Conservation (phyloP, 1,140 invertebrate species). For the Brachionus manjavacas region DNA sequence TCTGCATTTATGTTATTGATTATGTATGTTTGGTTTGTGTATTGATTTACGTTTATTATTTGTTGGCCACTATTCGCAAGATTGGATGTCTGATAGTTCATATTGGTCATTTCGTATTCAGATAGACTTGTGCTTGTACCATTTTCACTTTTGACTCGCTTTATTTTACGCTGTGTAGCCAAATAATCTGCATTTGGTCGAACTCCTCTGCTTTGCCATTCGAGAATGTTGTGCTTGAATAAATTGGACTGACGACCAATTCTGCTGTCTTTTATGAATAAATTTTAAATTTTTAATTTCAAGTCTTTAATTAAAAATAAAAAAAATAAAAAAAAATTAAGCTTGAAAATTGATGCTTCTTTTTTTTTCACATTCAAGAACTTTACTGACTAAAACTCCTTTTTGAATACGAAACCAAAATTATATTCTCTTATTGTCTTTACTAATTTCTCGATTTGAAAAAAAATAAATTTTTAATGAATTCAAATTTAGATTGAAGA, state of each 20-base stretch:
- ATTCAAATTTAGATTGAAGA: too few relatives aligned
- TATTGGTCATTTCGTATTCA: conserved; percentile 26
- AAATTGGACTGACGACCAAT: conserved; percentile 43
- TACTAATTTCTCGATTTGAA: too few relatives aligned
- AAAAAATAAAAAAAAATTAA: too few relatives aligned
- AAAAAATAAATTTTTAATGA: too few relatives aligned
- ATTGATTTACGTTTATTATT: conserved; percentile 32
- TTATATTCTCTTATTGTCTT: too few relatives aligned
- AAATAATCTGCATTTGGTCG: conserved; percentile 29
- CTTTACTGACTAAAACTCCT: too few relatives aligned
- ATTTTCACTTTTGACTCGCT: conserved; percentile 34
- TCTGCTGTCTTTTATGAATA: conserved; percentile 40
- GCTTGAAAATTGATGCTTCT: too few relatives aligned
- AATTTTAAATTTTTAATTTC: background rate
- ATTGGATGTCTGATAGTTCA: conserved; percentile 28
- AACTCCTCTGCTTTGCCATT: conserved; percentile 38
- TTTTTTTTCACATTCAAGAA: too few relatives aligned
- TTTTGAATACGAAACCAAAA: too few relatives aligned
- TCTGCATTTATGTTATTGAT: conserved; percentile 32
- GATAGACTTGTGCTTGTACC: background rate
- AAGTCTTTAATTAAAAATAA: too few relatives aligned
- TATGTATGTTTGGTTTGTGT: conserved; percentile 35
- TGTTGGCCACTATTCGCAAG: background rate
- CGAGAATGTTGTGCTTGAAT: conserved; percentile 44
- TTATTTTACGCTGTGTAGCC: conserved; percentile 22